These are phyloP conservation scores for Itoplectis maculator DNA, from an alignment of 2,888 invertebrate genomes.

Conservation along the genomic window DNA sequence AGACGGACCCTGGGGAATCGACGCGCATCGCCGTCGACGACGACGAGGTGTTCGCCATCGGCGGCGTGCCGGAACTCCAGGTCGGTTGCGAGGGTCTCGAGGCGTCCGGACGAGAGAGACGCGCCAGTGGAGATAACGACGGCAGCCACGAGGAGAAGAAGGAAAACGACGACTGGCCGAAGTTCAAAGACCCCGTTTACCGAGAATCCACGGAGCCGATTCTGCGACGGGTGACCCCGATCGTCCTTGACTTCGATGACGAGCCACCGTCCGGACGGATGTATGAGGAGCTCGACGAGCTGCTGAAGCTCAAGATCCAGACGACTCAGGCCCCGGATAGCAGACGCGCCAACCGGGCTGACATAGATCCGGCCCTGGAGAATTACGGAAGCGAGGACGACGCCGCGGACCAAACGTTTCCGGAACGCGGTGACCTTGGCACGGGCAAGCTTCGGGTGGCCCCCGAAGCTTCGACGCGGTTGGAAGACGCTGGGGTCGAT, in stretches of 20 bases:
- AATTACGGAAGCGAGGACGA: constrained; percentile 37
- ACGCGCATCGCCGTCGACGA: constrained; percentile 36
- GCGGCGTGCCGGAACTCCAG: constrained; percentile 79
- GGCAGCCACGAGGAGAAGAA: constrained; percentile 28
- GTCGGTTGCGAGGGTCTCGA: constrained; percentile 78
- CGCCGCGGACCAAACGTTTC: constrained; percentile 69
- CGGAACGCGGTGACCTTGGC: constrained; percentile 79
- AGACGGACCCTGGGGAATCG: constrained; percentile 17
- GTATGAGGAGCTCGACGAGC: constrained; percentile 79
- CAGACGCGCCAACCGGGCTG: constrained; percentile 75
- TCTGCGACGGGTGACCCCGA: constrained; percentile 68
- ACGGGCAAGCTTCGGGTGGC: constrained; percentile 21
- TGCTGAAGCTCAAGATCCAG: constrained; percentile 73
- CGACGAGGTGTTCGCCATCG: constrained; percentile 70
- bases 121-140: too few species aligned
- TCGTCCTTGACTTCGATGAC: constrained; percentile 72
- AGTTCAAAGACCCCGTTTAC: constrained; percentile 55
- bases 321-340: constrained; percentile 62
- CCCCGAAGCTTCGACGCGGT: constrained; percentile 13
- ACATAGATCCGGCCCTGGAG: constrained; percentile 75
- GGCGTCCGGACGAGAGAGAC: constrained; percentile 69
- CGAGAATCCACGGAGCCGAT: constrained; percentile 61
- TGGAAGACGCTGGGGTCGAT: not conserved
- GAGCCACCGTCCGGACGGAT: constrained; percentile 67
- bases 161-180: constrained; percentile 40